Evolutionary conservation across 2,888 invertebrate genomes (phyloP), one percentile per base, ranked within the genome.

Genomic region (Willowsia nigromaculata): DNA sequence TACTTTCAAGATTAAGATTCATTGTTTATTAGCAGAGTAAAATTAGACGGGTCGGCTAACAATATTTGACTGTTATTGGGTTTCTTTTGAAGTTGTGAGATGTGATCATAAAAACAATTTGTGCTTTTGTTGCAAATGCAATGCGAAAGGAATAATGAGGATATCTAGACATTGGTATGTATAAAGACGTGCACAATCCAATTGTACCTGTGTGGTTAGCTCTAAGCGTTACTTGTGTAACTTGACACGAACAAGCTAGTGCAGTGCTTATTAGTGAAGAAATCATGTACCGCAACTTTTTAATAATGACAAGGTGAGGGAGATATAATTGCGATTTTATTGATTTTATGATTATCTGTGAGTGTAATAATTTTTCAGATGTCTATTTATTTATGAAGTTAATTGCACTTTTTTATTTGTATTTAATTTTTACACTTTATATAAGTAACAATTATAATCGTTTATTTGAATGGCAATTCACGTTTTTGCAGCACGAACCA

Each of bases 221-320:
- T 47, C 6, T 53, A 18, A 53, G 9, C n/a, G 25, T 30, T 30
- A 71, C 40, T 25, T 40, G 11, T 68, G 25, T 47, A 47, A 50
- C 30, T 27, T 76, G 76, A 76, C 76, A 76, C 50, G n/a, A n/a
- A n/a, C n/a, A n/a, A n/a, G n/a, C 53, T 76, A 47, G n/a, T 18
- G 76, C 18, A 76, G 33, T 53, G 13, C 40, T 43, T 37, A n/a
- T n/a, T n/a, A 22, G n/a, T 30, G 22, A 76, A 62, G 3, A 15
- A 76, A 76, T 74, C 74, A 62, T 40, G 62, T 27, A 22, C 76
- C 47, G 76, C 85, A 74, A 56, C 47, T 22, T 40, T 62, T 62
- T 74, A 47, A 59, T 88, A 82, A 88, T 88, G 88, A 88, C 81
- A 82, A 82, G 88, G 88, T 88, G 88, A 88, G 88, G 82, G 50